Conservation (phyloP, 2,797 vertebrate species). For the Linurgus olivaceus region DNA sequence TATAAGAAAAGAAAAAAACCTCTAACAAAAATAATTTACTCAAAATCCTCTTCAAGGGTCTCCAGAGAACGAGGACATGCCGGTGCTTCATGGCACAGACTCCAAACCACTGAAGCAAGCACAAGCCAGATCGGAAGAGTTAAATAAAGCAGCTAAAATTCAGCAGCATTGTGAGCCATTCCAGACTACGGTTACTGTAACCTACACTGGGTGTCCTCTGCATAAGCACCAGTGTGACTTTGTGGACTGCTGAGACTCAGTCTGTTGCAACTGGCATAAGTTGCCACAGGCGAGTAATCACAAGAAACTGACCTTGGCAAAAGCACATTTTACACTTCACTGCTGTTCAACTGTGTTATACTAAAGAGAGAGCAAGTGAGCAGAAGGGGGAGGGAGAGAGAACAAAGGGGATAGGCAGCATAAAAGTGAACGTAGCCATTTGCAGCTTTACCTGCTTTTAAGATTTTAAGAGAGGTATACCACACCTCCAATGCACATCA, state of each 20-base stretch:
- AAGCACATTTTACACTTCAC: constrained; percentile 75
- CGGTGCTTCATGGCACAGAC: background rate
- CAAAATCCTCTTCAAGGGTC: background rate
- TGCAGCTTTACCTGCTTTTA: background rate
- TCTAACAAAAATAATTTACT: background rate
- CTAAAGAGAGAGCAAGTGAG: constrained; percentile 65
- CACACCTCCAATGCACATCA: background rate
- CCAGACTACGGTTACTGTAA: constrained; percentile 46
- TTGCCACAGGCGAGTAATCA: constrained; percentile 72
- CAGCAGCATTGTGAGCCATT: constrained; percentile 25
- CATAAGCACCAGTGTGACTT: constrained; percentile 72
- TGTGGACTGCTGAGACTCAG: constrained; percentile 74
- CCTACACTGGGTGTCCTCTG: constrained; percentile 66
- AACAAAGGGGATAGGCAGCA: background rate
- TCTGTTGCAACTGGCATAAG: constrained; percentile 77
- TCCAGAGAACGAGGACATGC: background rate
- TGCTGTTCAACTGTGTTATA: constrained; percentile 64
- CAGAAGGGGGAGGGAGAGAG: background rate
- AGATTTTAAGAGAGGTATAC: background rate
- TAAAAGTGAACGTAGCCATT: background rate
- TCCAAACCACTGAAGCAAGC: background rate
- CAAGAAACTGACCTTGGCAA: constrained; percentile 79
- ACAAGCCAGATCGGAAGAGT: background rate
- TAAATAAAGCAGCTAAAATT: constrained; percentile 66
- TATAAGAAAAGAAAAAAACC: background rate